Base-by-base conservation (phyloP, 2,888 invertebrate genomes). In the Aporophyla nigra region DNA sequence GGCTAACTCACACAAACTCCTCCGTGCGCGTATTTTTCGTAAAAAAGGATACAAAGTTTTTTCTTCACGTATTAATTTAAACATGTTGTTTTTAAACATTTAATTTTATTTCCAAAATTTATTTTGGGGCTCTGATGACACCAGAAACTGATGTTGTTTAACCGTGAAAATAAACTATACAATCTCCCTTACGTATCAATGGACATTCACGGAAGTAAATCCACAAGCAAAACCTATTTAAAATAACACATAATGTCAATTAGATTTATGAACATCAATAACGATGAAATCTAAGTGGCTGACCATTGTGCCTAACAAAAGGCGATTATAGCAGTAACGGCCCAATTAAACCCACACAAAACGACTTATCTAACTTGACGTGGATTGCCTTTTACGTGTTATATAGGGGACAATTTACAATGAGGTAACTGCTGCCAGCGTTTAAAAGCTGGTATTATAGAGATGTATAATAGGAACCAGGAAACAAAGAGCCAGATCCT, bases 381-480 rank as follows among this genome's bases (percentile, higher is more conserved):
- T 80, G 77, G 61, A 73, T 62, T 68, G 65, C 86, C 86, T 83
- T 86, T 71, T 87, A 81, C 12, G 86, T 49, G 63, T 54, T 65
- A 49, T 66, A 10, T 68, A 72, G 66, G 51, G 54, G 62, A 71
- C 63, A 80, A 63, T 56, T 70, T 63, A 63, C 46, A 68, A 54
- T 27, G 9, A 59, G 53, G 40, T 43, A 14, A 67, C 27, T 58
- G 27, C 33, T 33, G 10, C 56, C 21, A 7, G 6, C 21, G 7
- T 21, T 7, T 19, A 12, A 63, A 40, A 1, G 2, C 43, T 61
- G 58, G 12, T 5, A 2, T 21, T 66, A 19, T 40, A 12, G n/a
- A 62, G 2, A 51, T 33, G 21, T 46, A 53, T 14, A 58, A 40
- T 40, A 51, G 10, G 14, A 49, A 16, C 12, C 27, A 49, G 27